Evolutionary conservation across 2,888 invertebrate genomes (phyloP).

Genomic region (Agrotis segetum): DNA sequence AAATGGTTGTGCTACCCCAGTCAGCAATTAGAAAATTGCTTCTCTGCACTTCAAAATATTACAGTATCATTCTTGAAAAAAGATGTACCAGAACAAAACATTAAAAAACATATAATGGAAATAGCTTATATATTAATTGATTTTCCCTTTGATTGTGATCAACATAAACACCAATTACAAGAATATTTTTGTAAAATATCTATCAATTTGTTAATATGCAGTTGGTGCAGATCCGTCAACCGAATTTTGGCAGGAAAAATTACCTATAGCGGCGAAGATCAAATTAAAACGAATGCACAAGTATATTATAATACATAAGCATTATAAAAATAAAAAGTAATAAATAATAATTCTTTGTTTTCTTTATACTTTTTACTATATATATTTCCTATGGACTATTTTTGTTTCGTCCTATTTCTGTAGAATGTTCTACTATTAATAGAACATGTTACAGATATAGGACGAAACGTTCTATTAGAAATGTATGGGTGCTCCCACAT

Average conservation of each 20-base stretch:
- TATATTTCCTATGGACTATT: neutral
- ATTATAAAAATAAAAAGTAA: conserved; percentile 2
- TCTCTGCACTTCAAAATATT: conserved; percentile 12
- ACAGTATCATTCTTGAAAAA: neutral
- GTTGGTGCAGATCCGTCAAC: neutral
- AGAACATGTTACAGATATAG: conserved; percentile 2
- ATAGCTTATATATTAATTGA: neutral
- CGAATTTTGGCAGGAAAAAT: conserved; percentile 7
- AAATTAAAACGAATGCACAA: conserved; percentile 10
- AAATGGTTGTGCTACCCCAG: conserved; percentile 10
- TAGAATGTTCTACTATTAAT: neutral
- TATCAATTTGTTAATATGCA: neutral
- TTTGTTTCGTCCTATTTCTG: conserved; percentile 1
- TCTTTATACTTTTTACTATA: conserved; percentile 4
- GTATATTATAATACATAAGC: neutral
- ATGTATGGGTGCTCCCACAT: too few species aligned
- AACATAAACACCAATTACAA: neutral
- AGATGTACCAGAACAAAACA: too few species aligned
- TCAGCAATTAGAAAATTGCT: conserved; percentile 14
- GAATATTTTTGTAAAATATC: conserved; percentile 5
- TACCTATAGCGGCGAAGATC: conserved; percentile 2
- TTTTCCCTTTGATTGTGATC: neutral
- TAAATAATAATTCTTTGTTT: neutral
- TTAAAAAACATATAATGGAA: neutral
- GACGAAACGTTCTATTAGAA: neutral